phyloP scores from a whole-genome alignment of 2,888 invertebrate genomes.

The Abrostola triplasia region DNA sequence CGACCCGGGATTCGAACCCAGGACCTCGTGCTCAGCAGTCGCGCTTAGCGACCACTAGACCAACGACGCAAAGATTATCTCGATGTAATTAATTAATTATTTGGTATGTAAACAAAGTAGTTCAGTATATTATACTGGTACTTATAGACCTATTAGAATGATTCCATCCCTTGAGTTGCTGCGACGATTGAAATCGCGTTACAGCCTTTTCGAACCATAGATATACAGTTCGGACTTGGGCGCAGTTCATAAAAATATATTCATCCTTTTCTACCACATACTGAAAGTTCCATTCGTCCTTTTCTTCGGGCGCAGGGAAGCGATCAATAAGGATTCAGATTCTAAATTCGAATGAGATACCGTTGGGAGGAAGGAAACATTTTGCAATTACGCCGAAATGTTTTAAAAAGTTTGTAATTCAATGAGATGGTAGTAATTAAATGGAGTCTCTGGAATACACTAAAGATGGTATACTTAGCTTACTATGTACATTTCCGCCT shows the following conservation, averaged over 20 bases:
- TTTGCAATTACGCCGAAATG: slow-evolving; percentile 42
- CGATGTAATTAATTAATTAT: no score
- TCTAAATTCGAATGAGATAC: slow-evolving; percentile 72
- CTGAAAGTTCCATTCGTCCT: slow-evolving; percentile 39
- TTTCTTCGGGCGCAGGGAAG: slow-evolving; percentile 56
- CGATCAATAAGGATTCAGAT: slow-evolving; percentile 82
- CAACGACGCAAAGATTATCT: no score
- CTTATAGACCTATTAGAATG: slow-evolving; percentile 37
- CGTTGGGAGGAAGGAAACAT: slow-evolving; percentile 55
- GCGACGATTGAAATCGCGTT: slow-evolving; percentile 50
- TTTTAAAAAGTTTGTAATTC: slow-evolving; percentile 23
- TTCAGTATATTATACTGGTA: slow-evolving; percentile 1
- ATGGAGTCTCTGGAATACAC: neutral
- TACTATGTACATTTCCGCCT: no score
- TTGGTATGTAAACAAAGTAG: neutral
- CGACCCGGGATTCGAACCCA: no score
- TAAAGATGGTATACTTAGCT: no score
- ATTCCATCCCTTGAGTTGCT: slow-evolving; percentile 35
- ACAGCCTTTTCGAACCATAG: slow-evolving; percentile 53
- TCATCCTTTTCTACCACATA: slow-evolving; percentile 58
- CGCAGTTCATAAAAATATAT: slow-evolving; percentile 51
- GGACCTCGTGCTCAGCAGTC: no score
- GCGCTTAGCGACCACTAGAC: no score
- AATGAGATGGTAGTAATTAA: slow-evolving; percentile 2
- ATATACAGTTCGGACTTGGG: slow-evolving; percentile 64